Conservation (phyloP, 2,797 vertebrate species). For the Gorsachius magnificus region DNA sequence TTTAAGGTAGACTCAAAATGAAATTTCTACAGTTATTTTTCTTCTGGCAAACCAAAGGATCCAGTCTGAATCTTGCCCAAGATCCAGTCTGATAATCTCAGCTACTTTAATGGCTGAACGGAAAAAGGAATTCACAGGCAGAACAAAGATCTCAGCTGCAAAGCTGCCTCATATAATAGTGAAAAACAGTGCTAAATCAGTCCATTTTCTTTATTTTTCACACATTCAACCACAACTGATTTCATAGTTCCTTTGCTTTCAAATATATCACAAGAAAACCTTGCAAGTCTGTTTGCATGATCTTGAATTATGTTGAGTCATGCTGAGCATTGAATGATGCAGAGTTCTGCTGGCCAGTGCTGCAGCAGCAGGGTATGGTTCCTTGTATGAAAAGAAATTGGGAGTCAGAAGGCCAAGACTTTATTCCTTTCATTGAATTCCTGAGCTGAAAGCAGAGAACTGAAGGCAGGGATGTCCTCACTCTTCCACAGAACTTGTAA, state of each 20-base stretch:
- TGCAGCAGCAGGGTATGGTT: background rate
- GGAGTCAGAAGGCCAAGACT: background rate
- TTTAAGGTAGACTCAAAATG: background rate
- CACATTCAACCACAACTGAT: background rate
- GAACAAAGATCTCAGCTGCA: background rate
- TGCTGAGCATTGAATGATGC: background rate
- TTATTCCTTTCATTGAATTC: background rate
- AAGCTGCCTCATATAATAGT: background rate
- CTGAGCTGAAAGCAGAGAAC: background rate
- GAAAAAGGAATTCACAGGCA: background rate
- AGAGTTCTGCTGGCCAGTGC: background rate
- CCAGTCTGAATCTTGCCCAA: no score
- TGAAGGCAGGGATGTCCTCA: background rate
- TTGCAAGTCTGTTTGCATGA: background rate
- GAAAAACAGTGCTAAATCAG: background rate
- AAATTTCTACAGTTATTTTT: background rate
- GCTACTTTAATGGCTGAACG: background rate
- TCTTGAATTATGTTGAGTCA: background rate
- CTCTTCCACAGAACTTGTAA: background rate
- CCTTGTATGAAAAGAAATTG: background rate
- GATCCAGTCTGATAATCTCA: background rate
- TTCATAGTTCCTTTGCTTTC: background rate
- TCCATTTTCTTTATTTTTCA: background rate
- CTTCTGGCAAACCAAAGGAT: background rate
- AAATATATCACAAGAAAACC: background rate